Conservation (phyloP, 2,888 invertebrate genomes). For the Miltochrista miniata region DNA sequence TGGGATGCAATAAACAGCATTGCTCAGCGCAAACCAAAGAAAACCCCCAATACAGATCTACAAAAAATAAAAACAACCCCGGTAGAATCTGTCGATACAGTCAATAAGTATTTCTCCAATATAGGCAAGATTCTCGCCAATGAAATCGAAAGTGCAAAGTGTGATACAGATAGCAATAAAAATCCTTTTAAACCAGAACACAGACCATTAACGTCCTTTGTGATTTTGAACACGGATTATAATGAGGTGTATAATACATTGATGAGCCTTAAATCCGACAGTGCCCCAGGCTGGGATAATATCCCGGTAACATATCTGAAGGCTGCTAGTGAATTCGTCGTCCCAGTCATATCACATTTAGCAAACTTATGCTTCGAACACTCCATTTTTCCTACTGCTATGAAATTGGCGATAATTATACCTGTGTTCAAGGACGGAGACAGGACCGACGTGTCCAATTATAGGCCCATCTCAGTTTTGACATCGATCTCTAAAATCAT, state of each 20-base stretch:
- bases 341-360: conserved; percentile 2
- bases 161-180: no score
- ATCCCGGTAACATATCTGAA: conserved; percentile 2
- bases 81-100: no score
- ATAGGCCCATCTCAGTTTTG: conserved; percentile 20
- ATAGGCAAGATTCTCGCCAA: no score
- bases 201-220: neutral
- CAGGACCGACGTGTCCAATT: conserved; percentile 14
- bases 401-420: conserved; percentile 9
- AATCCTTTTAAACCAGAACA: no score
- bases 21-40: no score
- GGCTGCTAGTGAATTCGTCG: neutral
- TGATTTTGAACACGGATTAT: conserved; percentile 2
- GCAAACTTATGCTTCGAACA: conserved; percentile 9
- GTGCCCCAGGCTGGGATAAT: neutral
- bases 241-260: conserved; percentile 1
- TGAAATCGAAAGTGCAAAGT: no score
- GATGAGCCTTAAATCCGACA: conserved; percentile 2
- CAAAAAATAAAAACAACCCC: no score
- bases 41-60: no score
- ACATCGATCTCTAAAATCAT: conserved; percentile 19
- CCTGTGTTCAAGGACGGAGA: conserved; percentile 14
- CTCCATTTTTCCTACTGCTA: conserved; percentile 11
- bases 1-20: no score
- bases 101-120: no score